These are phyloP conservation scores for Phengaris alcon DNA, from an alignment of 2,888 invertebrate genomes.

Conservation along the genomic window DNA sequence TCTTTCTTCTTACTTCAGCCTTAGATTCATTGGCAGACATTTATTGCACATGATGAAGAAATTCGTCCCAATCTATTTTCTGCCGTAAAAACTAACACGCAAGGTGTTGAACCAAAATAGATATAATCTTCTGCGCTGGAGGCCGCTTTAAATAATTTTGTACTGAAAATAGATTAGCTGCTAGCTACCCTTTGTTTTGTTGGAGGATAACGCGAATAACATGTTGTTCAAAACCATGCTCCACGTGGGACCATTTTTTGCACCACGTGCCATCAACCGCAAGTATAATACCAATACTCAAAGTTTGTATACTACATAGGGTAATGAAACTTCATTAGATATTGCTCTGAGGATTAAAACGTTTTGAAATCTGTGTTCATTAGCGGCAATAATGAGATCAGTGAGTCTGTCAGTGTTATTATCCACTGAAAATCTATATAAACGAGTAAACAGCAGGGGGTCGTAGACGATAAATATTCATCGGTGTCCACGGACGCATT, in stretches of 20 bases:
- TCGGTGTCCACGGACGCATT: constrained; percentile 23
- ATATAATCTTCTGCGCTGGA: constrained; percentile 63
- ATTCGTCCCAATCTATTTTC: constrained; percentile 2
- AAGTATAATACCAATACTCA: too few species aligned
- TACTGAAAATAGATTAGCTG: constrained; percentile 21
- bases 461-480: constrained; percentile 29
- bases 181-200: neutral
- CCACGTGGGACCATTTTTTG: neutral
- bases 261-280: neutral
- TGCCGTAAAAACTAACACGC: constrained; percentile 43
- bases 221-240: neutral
- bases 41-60: neutral
- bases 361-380: constrained; percentile 18
- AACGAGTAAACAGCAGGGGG: constrained; percentile 19
- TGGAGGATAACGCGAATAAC: neutral
- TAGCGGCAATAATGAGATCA: constrained; percentile 25
- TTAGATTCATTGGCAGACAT: neutral
- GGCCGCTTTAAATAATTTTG: constrained; percentile 63
- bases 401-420: neutral
- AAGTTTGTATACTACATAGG: too few species aligned
- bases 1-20: too few species aligned
- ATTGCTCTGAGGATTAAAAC: neutral
- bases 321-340: too few species aligned
- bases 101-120: constrained; percentile 61
- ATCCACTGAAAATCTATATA: neutral